Conservation (phyloP, 2,797 vertebrate genomes). For the Eulemur coronatus region DNA sequence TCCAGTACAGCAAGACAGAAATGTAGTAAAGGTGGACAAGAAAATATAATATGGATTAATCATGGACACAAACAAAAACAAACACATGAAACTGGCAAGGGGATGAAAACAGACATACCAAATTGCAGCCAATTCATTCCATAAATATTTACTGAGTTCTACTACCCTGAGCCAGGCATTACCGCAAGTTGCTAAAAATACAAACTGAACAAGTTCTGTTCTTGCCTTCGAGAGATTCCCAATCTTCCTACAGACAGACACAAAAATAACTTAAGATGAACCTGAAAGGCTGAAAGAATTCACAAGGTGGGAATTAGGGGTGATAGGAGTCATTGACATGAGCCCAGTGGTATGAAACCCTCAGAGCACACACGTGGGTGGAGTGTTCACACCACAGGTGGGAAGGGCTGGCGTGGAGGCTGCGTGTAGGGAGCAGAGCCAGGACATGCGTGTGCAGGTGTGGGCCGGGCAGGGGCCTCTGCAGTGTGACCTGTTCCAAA, state of each 20-base stretch:
- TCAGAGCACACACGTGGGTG: not conserved
- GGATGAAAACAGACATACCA: slow-evolving; percentile 36
- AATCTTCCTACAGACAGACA: slow-evolving; percentile 23
- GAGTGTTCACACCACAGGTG: not conserved
- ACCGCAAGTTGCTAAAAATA: slow-evolving; percentile 46
- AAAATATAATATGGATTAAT: slow-evolving; percentile 39
- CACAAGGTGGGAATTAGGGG: not conserved
- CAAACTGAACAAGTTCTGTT: slow-evolving; percentile 39
- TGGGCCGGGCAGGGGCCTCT: not conserved
- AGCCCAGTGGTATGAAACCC: not conserved
- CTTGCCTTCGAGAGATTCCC: slow-evolving; percentile 15
- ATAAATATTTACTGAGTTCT: slow-evolving; percentile 54
- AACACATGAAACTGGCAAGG: slow-evolving; percentile 17
- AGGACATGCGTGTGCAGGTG: not conserved
- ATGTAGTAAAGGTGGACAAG: not conserved
- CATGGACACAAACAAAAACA: slow-evolving; percentile 43
- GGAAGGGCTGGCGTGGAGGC: not conserved
- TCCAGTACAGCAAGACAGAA: slow-evolving; percentile 3
- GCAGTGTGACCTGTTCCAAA: not conserved
- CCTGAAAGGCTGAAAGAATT: slow-evolving; percentile 15
- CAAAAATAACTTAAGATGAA: slow-evolving; percentile 32
- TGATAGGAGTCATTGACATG: not conserved
- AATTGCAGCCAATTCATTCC: slow-evolving; percentile 33
- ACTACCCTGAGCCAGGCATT: slow-evolving; percentile 41
- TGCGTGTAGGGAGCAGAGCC: fast-evolving